Conservation (phyloP, 2,888 invertebrate genomes). For the Incurvaria masculella region DNA sequence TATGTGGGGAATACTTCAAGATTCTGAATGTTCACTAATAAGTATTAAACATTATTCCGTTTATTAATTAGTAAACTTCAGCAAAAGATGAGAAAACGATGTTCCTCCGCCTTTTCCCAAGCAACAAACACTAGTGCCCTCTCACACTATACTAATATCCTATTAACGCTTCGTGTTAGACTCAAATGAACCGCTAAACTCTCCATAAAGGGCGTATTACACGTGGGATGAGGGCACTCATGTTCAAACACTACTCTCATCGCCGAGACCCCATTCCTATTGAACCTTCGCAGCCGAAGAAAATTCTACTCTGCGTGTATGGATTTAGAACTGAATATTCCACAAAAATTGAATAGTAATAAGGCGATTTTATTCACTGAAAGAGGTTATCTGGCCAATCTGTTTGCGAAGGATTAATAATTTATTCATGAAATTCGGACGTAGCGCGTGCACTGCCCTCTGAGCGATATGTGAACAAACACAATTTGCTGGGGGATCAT, state of each 20-base stretch:
- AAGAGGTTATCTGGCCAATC: conserved; percentile 33
- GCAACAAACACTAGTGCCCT: too few species aligned
- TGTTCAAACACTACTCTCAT: too few species aligned
- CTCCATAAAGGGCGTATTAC: neutral
- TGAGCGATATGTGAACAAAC: neutral
- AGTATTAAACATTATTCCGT: too few species aligned
- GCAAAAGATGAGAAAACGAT: too few species aligned
- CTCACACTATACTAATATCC: neutral
- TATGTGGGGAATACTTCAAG: too few species aligned
- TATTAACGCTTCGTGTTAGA: neutral
- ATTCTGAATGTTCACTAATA: too few species aligned
- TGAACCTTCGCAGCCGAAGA: too few species aligned
- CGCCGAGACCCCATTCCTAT: too few species aligned
- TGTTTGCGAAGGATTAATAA: conserved; percentile 56
- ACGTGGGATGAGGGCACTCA: neutral
- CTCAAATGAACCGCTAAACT: neutral
- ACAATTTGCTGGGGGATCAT: neutral
- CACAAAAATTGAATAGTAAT: too few species aligned
- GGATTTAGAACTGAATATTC: neutral
- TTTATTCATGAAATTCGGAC: conserved; percentile 52
- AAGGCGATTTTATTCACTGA: too few species aligned
- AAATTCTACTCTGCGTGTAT: neutral
- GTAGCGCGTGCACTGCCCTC: neutral
- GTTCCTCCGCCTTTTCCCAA: too few species aligned
- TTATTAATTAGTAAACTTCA: too few species aligned